Evolutionary conservation across 2,888 invertebrate species (phyloP), one percentile per base, ranked within the genome.

Genomic region (Heteropelma amictum): DNA sequence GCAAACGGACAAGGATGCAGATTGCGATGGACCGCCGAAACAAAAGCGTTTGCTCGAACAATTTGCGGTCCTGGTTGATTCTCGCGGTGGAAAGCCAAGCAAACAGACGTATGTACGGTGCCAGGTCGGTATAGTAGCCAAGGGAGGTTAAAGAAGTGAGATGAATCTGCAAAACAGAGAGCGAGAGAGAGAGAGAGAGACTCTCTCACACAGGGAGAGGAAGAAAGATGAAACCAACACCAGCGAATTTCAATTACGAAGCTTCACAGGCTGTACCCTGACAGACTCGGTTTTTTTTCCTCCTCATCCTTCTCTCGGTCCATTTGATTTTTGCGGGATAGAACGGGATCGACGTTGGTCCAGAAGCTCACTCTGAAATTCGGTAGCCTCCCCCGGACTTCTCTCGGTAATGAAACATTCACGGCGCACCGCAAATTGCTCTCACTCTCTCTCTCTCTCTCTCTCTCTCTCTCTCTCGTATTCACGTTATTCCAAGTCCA

Each of bases 341-440:
- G 70, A 70, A 60, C 76, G 67, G 40, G 30, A 51, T 56, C 54
- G 67, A 72, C 72, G 63, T 72, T 10, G 56, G 77, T 77, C 76
- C 80, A 81, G 83, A 85, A 86, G 87, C 87, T 86, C 87, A 86
- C 88, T 88, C 86, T n/a, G 85, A 87, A 89, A 88, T 89, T 89
- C 89, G 88, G 89, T 89, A 89, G 89, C 89, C 85, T 82, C 78
- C 80, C 76, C 79, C 77, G 85, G 81, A 83, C 83, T 83, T 83
- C 84, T 83, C 83, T 80, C 81, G 81, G 87, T 89, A 88, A 88
- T 89, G 89, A 89, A 89, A 88, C 87, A 89, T 89, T 88, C 87
- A 86, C 87, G 83, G 86, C 80, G 80, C 79, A 89, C 88, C 89
- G 84, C 89, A 89, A 89, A 87, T 88, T 88, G 85, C 83, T 82